These are phyloP conservation scores for Sisyra nigra DNA, from an alignment of 2,888 invertebrate species.

Conservation along the genomic window DNA sequence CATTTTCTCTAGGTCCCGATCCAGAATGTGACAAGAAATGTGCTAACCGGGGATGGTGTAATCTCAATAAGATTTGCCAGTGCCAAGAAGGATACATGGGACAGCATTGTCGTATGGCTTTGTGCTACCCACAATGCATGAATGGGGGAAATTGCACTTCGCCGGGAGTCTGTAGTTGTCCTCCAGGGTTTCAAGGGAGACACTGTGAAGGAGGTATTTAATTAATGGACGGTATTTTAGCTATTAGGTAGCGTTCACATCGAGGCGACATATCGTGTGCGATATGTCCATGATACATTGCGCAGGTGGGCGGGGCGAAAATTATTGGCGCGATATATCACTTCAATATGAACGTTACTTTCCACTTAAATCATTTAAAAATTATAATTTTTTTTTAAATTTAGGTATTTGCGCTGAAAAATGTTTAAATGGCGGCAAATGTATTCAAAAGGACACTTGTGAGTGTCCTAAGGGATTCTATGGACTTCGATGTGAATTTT, in stretches of 20 bases:
- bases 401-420: conserved; percentile 81
- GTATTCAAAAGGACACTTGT: conserved; percentile 86
- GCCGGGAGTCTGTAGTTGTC: conserved; percentile 77
- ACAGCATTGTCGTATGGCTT: conserved; percentile 72
- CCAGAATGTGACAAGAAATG: conserved; percentile 80
- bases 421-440: conserved; percentile 87
- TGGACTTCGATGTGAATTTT: conserved; percentile 79
- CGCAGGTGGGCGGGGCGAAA: no score
- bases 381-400: no score
- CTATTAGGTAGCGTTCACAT: no score
- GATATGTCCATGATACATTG: no score
- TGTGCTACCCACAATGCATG: conserved; percentile 86
- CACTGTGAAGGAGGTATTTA: conserved; percentile 73
- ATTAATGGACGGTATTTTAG: no score
- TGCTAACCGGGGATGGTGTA: conserved; percentile 72
- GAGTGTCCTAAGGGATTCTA: conserved; percentile 84
- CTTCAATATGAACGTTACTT: no score
- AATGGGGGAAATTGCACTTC: conserved; percentile 85
- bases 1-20: conserved; percentile 49
- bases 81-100: conserved; percentile 86
- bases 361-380: no score
- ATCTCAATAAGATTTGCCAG: conserved; percentile 68
- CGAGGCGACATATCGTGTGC: no score
- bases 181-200: conserved; percentile 76
- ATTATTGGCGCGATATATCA: no score